phyloP scores from a whole-genome alignment of 2,113 vertebrate genomes.

The Otis tarda region DNA sequence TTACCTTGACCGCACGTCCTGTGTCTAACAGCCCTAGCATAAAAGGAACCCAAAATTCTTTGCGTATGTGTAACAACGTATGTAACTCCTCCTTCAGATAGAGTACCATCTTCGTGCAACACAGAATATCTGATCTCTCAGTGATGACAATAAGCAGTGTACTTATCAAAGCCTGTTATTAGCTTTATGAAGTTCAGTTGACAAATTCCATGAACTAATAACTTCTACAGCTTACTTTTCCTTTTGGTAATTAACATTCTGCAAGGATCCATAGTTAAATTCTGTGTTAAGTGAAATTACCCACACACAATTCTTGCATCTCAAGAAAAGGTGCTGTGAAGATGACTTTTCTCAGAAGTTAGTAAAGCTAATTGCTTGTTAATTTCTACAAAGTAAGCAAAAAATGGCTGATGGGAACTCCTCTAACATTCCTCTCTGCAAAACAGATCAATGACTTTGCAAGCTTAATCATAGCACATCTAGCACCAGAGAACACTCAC shows the following conservation, averaged over 20 bases:
- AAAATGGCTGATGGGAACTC: neutral
- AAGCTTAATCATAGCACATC: conserved; percentile 9
- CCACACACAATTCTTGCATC: neutral
- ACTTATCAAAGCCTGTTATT: neutral
- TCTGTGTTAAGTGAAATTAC: neutral
- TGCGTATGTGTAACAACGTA: neutral
- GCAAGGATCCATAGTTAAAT: neutral
- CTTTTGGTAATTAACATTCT: conserved; percentile 32
- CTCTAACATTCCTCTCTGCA: neutral
- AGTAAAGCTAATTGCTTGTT: neutral
- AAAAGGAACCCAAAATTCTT: neutral
- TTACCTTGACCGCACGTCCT: neutral
- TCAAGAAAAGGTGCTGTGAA: neutral
- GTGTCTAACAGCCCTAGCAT: neutral
- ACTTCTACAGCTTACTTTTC: neutral
- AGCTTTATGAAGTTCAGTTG: neutral
- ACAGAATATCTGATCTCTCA: neutral
- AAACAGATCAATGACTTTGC: conserved; percentile 35
- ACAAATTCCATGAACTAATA: neutral
- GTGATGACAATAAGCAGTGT: neutral
- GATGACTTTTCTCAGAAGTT: neutral
- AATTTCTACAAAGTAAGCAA: conserved; percentile 10
- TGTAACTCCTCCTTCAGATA: neutral
- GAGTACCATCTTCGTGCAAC: neutral
- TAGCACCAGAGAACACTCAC: conserved; percentile 76